Percentiles rank a stretch among this genome's conserved stretches.
Evolutionary conservation across 1,140 invertebrate species (phyloP).

Genomic region (Philotrypesis tridentata): DNA sequence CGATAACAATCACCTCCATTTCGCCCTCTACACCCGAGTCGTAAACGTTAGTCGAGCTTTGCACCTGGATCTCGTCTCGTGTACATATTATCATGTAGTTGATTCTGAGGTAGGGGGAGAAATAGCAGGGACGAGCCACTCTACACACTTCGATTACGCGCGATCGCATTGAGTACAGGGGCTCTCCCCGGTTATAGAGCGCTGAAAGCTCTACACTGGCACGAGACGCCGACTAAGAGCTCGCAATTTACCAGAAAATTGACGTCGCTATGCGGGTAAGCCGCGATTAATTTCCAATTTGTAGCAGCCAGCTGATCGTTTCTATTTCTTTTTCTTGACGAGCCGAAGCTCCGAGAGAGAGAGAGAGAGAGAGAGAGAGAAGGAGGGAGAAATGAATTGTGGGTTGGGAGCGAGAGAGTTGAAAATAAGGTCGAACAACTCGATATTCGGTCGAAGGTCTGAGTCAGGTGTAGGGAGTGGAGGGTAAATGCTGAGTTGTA

Average conservation of each 20-base stretch:
- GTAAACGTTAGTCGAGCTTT: neutral
- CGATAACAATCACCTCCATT: neutral
- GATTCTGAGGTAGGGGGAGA: neutral
- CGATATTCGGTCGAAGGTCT: too few relatives aligned
- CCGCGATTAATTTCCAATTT: slow-evolving; percentile 6
- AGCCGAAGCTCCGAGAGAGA: neutral
- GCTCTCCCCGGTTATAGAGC: too few relatives aligned
- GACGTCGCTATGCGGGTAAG: neutral
- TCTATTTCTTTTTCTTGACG: neutral
- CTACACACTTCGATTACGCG: neutral
- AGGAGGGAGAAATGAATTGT: neutral
- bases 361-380: neutral
- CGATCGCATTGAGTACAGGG: neutral
- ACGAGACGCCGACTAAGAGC: neutral
- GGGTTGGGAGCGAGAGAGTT: neutral
- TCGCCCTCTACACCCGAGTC: neutral
- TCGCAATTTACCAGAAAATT: slow-evolving; percentile 6
- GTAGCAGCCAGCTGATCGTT: neutral
- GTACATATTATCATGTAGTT: neutral
- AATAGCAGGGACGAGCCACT: neutral
- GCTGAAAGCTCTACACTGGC: too few relatives aligned
- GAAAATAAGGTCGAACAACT: neutral
- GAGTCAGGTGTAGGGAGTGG: too few relatives aligned
- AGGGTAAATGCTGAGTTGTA: too few relatives aligned
- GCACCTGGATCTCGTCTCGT: neutral